Evolutionary conservation across 30 jellyfish, hydroid and myxozoan species (phyloP).

Genomic region (Rhopilema esculentum): DNA sequence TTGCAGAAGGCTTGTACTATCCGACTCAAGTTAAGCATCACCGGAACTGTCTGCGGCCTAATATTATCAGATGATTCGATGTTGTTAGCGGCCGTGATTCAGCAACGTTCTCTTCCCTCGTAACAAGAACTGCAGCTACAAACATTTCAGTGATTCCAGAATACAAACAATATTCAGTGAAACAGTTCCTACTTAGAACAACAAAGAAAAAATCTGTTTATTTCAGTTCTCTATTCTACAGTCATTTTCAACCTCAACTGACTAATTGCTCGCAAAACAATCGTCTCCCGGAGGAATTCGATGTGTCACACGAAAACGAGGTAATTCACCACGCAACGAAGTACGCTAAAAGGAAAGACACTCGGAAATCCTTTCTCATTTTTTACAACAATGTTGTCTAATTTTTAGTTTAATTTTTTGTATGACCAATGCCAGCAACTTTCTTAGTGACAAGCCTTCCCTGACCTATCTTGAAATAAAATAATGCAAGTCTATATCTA

Average conservation of each 20-base stretch:
- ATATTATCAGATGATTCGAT: background rate
- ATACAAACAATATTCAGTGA: background rate
- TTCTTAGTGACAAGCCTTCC: too few species aligned
- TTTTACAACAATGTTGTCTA: background rate
- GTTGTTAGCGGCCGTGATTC: background rate
- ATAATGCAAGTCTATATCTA: too few species aligned
- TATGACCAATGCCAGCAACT: too few species aligned
- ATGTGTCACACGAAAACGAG: constrained; percentile 25
- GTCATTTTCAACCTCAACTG: background rate
- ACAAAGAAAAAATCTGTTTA: background rate
- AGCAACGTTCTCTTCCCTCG: background rate
- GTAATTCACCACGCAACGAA: constrained; percentile 1
- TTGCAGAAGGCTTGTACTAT: background rate
- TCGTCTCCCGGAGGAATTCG: background rate
- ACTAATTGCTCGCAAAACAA: background rate
- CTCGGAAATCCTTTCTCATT: too few species aligned
- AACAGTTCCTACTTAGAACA: background rate
- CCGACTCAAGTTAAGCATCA: too few species aligned
- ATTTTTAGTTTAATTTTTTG: too few species aligned
- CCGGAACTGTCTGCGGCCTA: background rate
- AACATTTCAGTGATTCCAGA: background rate
- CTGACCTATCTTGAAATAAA: too few species aligned
- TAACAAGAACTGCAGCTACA: background rate
- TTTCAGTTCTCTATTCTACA: background rate
- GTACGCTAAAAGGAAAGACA: background rate